Percentiles rank a stretch among this genome's conserved stretches.
Conservation (phyloP, 2,888 invertebrate genomes). For the Nymphalis urticae region DNA sequence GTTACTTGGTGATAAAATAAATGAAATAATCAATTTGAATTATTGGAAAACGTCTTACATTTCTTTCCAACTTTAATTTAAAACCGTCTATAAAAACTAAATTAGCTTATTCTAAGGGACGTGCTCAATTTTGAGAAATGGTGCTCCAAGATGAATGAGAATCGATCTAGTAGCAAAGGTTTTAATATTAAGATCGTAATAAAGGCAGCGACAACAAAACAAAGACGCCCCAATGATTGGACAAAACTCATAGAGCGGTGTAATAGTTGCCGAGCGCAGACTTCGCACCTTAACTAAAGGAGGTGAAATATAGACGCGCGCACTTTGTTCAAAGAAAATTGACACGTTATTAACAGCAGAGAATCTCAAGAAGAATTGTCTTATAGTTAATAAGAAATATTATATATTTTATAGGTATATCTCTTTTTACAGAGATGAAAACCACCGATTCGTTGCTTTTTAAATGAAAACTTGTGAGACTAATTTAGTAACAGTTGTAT, state of each 20-base stretch:
- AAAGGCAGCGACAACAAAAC: constrained; percentile 34
- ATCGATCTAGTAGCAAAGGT: constrained; percentile 25
- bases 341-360: background rate
- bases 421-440: too few relatives aligned
- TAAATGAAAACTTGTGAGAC: too few relatives aligned
- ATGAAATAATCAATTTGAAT: too few relatives aligned
- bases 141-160: constrained; percentile 20
- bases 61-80: background rate
- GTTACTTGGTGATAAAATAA: too few relatives aligned
- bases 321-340: constrained; percentile 30
- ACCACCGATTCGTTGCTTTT: too few relatives aligned
- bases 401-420: too few relatives aligned
- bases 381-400: too few relatives aligned
- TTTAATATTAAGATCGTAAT: constrained; percentile 32
- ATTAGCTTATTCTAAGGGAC: constrained; percentile 11
- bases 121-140: background rate
- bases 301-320: constrained; percentile 44
- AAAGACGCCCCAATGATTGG: constrained; percentile 37
- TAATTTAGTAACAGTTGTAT: too few relatives aligned
- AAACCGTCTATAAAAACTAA: too few relatives aligned
- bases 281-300: constrained; percentile 33
- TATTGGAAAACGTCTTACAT: background rate
- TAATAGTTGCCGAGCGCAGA: constrained; percentile 51
- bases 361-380: background rate
- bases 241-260: constrained; percentile 41